These are phyloP conservation scores for Rhegmatorhina hoffmannsi DNA, from an alignment of 2,113 vertebrate species.

Conservation along the genomic window DNA sequence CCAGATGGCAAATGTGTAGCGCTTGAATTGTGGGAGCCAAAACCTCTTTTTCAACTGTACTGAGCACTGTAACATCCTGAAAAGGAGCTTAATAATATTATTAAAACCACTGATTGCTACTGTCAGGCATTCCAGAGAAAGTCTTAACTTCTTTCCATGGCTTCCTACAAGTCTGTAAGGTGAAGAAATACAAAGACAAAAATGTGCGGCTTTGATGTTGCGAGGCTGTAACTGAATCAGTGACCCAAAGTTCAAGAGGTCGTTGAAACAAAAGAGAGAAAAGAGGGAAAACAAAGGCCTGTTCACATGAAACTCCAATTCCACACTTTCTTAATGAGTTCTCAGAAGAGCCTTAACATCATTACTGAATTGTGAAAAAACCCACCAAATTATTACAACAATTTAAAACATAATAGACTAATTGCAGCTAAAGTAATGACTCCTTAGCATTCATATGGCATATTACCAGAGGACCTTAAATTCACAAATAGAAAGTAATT, in stretches of 20 bases:
- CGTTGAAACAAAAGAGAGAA: constrained; percentile 30
- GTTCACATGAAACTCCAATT: constrained; percentile 46
- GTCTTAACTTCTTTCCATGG: not conserved
- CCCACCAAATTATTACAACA: not conserved
- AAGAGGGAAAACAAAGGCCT: constrained; percentile 51
- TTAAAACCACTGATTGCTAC: not conserved
- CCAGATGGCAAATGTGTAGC: not conserved
- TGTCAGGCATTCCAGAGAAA: not conserved
- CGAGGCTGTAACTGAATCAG: constrained; percentile 51
- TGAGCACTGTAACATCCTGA: not conserved
- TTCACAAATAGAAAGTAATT: not conserved
- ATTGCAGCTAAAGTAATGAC: constrained; percentile 9
- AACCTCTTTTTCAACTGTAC: not conserved
- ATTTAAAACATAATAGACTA: constrained; percentile 22
- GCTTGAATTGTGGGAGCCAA: not conserved
- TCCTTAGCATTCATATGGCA: not conserved
- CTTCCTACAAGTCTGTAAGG: not conserved
- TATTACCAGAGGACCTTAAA: not conserved
- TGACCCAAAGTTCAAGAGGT: constrained; percentile 63
- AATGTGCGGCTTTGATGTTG: constrained; percentile 27
- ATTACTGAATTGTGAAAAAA: not conserved
- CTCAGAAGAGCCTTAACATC: constrained; percentile 52
- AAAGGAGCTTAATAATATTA: not conserved
- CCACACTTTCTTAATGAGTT: constrained; percentile 56
- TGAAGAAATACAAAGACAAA: constrained; percentile 31